Base-by-base conservation (phyloP, 2,888 invertebrate genomes). In the Tortrix viridana region DNA sequence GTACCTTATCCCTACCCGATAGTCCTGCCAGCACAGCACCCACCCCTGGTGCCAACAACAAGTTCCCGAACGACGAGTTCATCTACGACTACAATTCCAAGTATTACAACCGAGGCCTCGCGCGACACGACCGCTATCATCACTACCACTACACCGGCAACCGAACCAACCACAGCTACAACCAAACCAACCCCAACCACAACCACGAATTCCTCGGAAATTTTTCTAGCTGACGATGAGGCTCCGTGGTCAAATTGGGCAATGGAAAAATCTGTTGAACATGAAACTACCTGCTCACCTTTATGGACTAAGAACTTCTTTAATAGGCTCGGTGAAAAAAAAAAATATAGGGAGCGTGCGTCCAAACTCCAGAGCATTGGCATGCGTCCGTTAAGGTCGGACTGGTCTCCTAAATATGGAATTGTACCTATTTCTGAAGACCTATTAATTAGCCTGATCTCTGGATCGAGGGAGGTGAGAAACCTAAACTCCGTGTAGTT, bases 1-100 rank as follows among this genome's bases (percentile, higher is more conserved):
- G 63, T 70, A 9, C 70, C 70, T 12, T 70, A 67, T 47, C 70
- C 70, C 7, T 67, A 65, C 49, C 67, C 67, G 9, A n/a, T 67
- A 44, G 55, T 67, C 1, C 43, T 67, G 3, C 67, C 60, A 19
- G 38, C 53, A 37, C 52, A 37, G 12, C 54, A 23, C 12, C 49
- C 16, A 44, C 3, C 9, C 16, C 19, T 47, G 38, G 5, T 26
- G 43, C 5, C 16, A 9, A 60, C 18, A 55, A 5, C 44, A 6
- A n/a, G n/a, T n/a, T n/a, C n/a, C 20, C n/a, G 37, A 47, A 9
- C 18, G 7, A 1, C 23, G 1, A 47, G 5, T 4, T 43, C 9
- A 14, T 56, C 60, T 26, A 62, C 55, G 55, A 60, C 48, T 2
- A 41, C 58, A 19, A 52, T 53, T 19, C 54, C 60, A 53, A 50